Percentiles rank a stretch among this genome's conserved stretches.
Conservation (phyloP, 2,797 vertebrate genomes). For the Dryobates pubescens region DNA sequence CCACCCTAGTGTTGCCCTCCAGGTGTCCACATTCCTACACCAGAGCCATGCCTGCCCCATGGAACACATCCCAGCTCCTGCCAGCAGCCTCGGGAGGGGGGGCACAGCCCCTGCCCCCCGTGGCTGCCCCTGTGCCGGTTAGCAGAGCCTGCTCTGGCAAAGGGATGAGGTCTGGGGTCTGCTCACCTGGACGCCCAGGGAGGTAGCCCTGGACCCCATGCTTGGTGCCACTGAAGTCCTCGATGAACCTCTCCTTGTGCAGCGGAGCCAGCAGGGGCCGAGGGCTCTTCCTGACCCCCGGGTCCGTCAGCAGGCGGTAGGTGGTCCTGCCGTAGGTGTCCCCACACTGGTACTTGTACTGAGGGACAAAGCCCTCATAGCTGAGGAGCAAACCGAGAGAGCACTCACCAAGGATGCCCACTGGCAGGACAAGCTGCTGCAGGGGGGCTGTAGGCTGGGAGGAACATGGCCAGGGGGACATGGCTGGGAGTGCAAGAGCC, state of each 20-base stretch:
- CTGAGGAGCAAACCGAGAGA: neutral
- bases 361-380: neutral
- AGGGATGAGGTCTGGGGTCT: accelerated
- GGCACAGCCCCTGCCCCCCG: accelerated
- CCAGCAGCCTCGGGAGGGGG: accelerated
- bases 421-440: accelerated
- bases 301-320: neutral
- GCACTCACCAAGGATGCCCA: accelerated
- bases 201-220: neutral
- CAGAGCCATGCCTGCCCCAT: accelerated
- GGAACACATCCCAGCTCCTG: accelerated
- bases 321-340: slow-evolving; percentile 26
- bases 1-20: accelerated
- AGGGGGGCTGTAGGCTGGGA: neutral
- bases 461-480: neutral
- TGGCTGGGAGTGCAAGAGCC: accelerated
- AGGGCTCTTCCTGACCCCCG: accelerated
- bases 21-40: accelerated
- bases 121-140: accelerated
- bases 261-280: neutral
- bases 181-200: neutral
- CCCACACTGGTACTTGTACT: neutral
- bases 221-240: accelerated
- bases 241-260: neutral
- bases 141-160: accelerated